phyloP scores from a whole-genome alignment of 2,888 invertebrate species.

The Caenorhabditis doughertyi region DNA sequence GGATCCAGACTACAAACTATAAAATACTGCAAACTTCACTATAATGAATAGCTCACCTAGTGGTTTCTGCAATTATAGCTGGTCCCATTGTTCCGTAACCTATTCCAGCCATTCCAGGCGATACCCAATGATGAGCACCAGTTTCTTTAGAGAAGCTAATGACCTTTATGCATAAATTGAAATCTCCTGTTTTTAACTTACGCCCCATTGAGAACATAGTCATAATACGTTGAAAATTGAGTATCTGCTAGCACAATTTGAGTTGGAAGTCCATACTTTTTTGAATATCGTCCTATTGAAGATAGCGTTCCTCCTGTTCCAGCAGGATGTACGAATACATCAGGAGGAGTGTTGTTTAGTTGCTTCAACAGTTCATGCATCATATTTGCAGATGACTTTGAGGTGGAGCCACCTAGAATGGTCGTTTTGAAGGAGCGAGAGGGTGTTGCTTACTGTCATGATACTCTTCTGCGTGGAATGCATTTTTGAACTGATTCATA shows the following conservation, averaged over 20 bases:
- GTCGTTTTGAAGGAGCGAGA: too few relatives aligned
- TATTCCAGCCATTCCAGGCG: constrained; percentile 73
- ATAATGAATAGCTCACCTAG: constrained; percentile 49
- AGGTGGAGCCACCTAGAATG: constrained; percentile 64
- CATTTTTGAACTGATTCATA: constrained; percentile 79
- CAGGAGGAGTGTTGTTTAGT: constrained; percentile 34
- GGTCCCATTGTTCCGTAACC: constrained; percentile 68
- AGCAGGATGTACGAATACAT: constrained; percentile 76
- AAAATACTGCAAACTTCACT: neutral
- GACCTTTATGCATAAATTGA: neutral
- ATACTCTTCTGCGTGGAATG: constrained; percentile 76
- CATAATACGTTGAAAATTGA: constrained; percentile 67
- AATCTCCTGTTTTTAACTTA: constrained; percentile 19
- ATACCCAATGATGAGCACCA: constrained; percentile 61
- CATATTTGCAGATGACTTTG: constrained; percentile 69
- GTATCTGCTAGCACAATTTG: constrained; percentile 70
- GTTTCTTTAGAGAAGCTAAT: constrained; percentile 63
- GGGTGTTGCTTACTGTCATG: constrained; percentile 75
- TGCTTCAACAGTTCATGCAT: constrained; percentile 75
- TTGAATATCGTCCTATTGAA: constrained; percentile 67
- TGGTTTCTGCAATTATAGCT: constrained; percentile 65
- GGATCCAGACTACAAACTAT: constrained; percentile 67
- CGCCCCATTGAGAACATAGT: constrained; percentile 65
- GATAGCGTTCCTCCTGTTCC: constrained; percentile 75
- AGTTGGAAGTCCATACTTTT: constrained; percentile 67